These are phyloP conservation scores for Megaceryle torquata DNA, from an alignment of 2,113 vertebrate genomes.

Conservation along the genomic window DNA sequence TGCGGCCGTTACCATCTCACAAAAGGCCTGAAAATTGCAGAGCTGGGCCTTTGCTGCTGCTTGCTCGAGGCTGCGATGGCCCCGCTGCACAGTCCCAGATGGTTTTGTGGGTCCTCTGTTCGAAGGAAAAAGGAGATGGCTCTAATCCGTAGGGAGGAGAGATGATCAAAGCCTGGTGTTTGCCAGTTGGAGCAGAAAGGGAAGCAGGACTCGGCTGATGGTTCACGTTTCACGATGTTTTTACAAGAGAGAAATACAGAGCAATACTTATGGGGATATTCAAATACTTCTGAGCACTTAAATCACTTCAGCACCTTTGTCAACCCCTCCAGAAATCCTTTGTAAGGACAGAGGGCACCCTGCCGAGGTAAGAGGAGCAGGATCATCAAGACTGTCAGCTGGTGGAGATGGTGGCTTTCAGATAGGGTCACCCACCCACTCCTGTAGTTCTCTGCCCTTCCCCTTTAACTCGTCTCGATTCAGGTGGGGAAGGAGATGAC, in stretches of 20 bases:
- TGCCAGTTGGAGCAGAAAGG: background rate
- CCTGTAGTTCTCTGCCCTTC: background rate
- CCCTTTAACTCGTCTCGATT: background rate
- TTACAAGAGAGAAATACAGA: background rate
- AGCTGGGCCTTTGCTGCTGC: background rate
- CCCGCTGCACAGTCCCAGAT: background rate
- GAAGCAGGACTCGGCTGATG: background rate
- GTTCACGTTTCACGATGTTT: background rate
- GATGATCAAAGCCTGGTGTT: background rate
- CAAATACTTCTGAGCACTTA: background rate
- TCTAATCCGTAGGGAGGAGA: background rate
- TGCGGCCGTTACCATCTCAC: background rate
- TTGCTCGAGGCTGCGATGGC: accelerated
- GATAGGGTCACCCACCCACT: background rate
- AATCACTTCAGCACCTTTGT: background rate
- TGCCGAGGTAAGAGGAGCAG: background rate
- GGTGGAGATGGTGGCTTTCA: background rate
- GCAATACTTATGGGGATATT: background rate
- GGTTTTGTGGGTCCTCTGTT: background rate
- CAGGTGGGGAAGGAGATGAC: accelerated
- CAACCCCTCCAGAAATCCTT: background rate
- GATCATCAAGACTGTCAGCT: background rate
- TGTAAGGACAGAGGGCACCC: accelerated
- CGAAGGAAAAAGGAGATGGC: background rate
- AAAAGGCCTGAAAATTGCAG: background rate